Percentiles rank a stretch among this genome's conserved stretches.
Evolutionary conservation across 2,797 vertebrate species (phyloP).

Genomic region (Tapirus indicus): DNA sequence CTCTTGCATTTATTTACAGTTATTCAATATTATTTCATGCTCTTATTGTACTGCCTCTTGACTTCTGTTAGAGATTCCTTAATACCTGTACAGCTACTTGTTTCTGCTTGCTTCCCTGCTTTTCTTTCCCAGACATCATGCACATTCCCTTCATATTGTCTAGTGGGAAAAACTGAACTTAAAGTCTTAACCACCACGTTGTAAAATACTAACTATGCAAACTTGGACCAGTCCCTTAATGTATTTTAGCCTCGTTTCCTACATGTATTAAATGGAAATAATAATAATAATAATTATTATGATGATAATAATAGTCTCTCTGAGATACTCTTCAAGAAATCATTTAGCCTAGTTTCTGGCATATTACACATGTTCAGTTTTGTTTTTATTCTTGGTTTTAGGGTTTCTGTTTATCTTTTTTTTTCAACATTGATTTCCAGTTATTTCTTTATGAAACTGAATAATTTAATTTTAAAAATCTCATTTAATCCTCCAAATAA

Average conservation of each 20-base stretch:
- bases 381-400: neutral
- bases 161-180: neutral
- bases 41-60: neutral
- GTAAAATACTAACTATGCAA: neutral
- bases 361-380: neutral
- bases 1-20: neutral
- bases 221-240: neutral
- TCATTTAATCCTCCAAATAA: neutral
- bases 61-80: neutral
- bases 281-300: neutral
- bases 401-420: neutral
- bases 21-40: neutral
- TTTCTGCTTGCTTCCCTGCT: neutral
- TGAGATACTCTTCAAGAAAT: neutral
- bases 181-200: neutral
- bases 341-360: neutral
- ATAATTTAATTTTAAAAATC: neutral
- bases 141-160: neutral
- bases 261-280: neutral
- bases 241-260: neutral
- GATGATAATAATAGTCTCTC: neutral
- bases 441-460: neutral
- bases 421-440: neutral
- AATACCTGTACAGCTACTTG: accelerated
- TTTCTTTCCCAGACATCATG: neutral